Conservation (phyloP, 1,140 invertebrate species). For the Babylonia areolata region DNA sequence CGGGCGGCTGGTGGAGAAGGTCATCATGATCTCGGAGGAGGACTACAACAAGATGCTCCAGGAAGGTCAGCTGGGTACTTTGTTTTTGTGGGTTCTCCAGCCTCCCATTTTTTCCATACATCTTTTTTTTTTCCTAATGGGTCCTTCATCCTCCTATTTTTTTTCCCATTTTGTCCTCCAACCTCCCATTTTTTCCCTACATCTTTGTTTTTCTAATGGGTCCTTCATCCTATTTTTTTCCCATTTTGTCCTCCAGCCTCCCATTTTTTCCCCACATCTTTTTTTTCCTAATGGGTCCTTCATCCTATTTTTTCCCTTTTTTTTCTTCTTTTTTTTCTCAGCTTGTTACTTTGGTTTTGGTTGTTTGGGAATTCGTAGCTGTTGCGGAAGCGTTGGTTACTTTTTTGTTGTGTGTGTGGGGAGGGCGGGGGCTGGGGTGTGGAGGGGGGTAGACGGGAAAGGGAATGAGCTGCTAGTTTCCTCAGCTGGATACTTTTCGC, state of each 20-base stretch:
- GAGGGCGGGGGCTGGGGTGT: too few species aligned
- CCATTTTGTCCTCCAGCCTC: background rate
- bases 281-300: too few species aligned
- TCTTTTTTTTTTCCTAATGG: background rate
- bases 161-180: background rate
- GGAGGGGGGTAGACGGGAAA: too few species aligned
- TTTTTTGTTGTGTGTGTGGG: too few species aligned
- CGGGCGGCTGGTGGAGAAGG: conserved; percentile 72
- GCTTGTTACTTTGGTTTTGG: too few species aligned
- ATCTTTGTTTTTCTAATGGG: background rate
- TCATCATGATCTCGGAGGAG: conserved; percentile 73
- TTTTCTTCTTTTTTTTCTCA: too few species aligned
- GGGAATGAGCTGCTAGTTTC: too few species aligned
- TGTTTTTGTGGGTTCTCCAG: background rate
- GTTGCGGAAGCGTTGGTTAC: too few species aligned
- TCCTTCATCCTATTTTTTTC: background rate
- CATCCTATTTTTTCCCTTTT: too few species aligned
- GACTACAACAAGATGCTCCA: conserved; percentile 72
- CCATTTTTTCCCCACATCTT: too few species aligned
- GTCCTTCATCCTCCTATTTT: background rate
- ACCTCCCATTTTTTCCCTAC: background rate
- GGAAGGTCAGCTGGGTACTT: conserved; percentile 50
- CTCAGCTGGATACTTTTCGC: too few species aligned
- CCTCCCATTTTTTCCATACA: background rate
- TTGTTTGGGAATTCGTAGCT: too few species aligned